These are phyloP conservation scores for Achroia grisella DNA, from an alignment of 1,140 invertebrate species.

Conservation along the genomic window DNA sequence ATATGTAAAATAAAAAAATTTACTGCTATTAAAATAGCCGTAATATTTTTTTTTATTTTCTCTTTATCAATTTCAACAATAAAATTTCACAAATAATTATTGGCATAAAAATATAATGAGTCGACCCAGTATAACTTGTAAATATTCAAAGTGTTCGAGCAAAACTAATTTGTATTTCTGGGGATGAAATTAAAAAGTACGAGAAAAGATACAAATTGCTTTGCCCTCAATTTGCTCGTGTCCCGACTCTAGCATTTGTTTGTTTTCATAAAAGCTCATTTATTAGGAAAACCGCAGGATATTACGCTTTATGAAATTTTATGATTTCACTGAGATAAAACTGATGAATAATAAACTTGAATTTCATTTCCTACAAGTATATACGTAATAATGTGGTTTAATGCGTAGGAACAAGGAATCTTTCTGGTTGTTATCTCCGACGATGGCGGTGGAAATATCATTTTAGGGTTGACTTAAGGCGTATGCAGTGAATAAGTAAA, in stretches of 20 bases:
- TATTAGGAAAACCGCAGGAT: slow-evolving; percentile 50
- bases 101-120: slow-evolving; percentile 11
- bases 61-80: no score
- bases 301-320: slow-evolving; percentile 59
- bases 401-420: background rate
- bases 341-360: slow-evolving; percentile 37
- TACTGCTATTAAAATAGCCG: no score
- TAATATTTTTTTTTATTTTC: no score
- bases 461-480: no score
- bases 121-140: slow-evolving; percentile 19
- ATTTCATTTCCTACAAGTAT: slow-evolving; percentile 19
- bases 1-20: no score
- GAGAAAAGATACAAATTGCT: slow-evolving; percentile 60
- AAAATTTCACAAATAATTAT: no score
- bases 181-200: slow-evolving; percentile 59
- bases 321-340: slow-evolving; percentile 38
- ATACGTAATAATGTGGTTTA: slow-evolving; percentile 2
- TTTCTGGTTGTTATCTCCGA: background rate
- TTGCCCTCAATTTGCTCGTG: slow-evolving; percentile 46
- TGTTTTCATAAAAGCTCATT: slow-evolving; percentile 59
- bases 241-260: slow-evolving; percentile 49
- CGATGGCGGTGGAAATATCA: no score
- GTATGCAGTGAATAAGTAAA: slow-evolving; percentile 9
- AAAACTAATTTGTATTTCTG: slow-evolving; percentile 31
- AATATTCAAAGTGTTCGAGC: slow-evolving; percentile 32